Evolutionary conservation across 2,113 vertebrate species (phyloP).

Genomic region (Lagenorhynchus albirostris): DNA sequence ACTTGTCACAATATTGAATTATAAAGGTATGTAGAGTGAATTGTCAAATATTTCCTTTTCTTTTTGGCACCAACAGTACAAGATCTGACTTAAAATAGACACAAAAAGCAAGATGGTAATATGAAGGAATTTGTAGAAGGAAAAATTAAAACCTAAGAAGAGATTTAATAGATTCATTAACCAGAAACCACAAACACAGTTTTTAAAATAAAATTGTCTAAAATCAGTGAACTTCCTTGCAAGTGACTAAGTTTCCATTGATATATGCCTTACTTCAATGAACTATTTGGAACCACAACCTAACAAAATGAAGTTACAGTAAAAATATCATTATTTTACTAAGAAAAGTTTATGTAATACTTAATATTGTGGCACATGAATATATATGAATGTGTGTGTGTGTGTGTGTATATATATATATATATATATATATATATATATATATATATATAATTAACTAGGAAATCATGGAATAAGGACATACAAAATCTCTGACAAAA

Average conservation of each 20-base stretch:
- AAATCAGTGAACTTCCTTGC: not conserved
- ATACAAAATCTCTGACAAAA: not conserved
- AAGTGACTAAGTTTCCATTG: not conserved
- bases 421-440: too few species aligned
- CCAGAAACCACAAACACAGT: not conserved
- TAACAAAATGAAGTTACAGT: not conserved
- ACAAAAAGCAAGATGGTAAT: not conserved
- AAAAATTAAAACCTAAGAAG: not conserved
- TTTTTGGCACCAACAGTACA: not conserved
- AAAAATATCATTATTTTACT: not conserved
- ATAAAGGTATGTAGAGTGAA: not conserved
- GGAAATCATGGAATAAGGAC: not conserved
- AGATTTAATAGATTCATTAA: not conserved
- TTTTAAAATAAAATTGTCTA: not conserved
- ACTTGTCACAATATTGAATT: not conserved
- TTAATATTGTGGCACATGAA: not conserved
- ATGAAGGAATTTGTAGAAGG: not conserved
- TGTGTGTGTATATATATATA: too few species aligned
- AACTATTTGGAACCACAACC: not conserved
- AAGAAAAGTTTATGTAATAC: not conserved
- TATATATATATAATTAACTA: not conserved
- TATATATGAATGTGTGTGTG: not conserved
- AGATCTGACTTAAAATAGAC: not conserved
- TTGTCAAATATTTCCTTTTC: not conserved
- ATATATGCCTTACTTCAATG: not conserved